Evolutionary conservation across 2,113 vertebrate genomes (phyloP).

Genomic region (Gila orcuttii): DNA sequence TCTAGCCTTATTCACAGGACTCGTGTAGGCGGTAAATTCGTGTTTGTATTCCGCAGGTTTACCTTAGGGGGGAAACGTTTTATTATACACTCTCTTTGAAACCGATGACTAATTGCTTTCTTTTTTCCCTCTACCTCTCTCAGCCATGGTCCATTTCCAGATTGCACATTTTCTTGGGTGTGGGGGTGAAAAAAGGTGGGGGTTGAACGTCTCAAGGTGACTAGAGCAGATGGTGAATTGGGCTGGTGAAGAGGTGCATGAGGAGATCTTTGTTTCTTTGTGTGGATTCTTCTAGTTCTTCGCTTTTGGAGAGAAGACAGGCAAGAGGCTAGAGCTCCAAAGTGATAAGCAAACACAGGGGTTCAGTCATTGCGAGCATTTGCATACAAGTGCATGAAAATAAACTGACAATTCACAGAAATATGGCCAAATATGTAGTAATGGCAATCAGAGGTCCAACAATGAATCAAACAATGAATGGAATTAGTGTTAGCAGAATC

Average conservation of each 20-base stretch:
- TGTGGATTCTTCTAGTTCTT: slow-evolving; percentile 55
- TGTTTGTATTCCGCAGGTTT: slow-evolving; percentile 81
- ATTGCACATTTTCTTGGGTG: slow-evolving; percentile 51
- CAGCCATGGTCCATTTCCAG: slow-evolving; percentile 51
- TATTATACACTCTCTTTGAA: slow-evolving; percentile 80
- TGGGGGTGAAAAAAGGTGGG: slow-evolving; percentile 23
- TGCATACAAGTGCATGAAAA: neutral
- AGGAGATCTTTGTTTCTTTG: slow-evolving; percentile 46
- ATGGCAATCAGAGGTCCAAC: slow-evolving; percentile 6
- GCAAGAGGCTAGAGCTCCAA: slow-evolving; percentile 41
- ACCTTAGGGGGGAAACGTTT: slow-evolving; percentile 80
- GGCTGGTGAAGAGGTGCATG: neutral
- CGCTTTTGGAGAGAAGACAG: slow-evolving; percentile 42
- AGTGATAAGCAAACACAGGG: slow-evolving; percentile 50
- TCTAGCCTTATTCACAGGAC: slow-evolving; percentile 77
- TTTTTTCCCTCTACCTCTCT: slow-evolving; percentile 44
- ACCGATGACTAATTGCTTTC: slow-evolving; percentile 78
- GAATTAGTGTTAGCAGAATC: neutral
- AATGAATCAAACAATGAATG: neutral
- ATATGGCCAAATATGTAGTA: neutral
- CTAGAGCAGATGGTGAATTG: slow-evolving; percentile 21
- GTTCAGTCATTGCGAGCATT: slow-evolving; percentile 50
- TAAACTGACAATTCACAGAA: neutral
- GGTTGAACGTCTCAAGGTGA: slow-evolving; percentile 32
- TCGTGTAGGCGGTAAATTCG: slow-evolving; percentile 77